Base-by-base conservation (phyloP, 2,113 vertebrate genomes). In the Amblyopsis rosae region DNA sequence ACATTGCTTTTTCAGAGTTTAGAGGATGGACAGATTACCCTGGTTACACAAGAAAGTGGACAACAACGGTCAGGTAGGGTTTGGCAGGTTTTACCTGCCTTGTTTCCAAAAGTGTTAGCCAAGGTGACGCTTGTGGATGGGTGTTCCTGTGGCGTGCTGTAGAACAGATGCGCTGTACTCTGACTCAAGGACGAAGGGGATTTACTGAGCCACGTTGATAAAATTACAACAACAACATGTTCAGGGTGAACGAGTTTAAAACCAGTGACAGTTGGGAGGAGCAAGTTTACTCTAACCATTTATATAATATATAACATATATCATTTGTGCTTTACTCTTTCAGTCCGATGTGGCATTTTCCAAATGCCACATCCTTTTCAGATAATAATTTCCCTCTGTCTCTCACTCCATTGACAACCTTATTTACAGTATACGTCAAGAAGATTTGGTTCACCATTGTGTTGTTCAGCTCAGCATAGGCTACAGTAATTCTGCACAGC, bases 281-380 rank as follows among this genome's bases (percentile, higher is more conserved):
- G 15, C 0, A 17, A 13, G 67, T 65, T 67, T 17, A 12, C 26
- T 2, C 26, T 26, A 26, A 26, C 26, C 26, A 26, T 26, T 26
- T 26, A 26, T 26, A 26, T 26, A 26, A 26, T 26, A 26, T 26
- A 26, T 26, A 26, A 26, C 26, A 26, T 10, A 33, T 78, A 12
- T 59, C 5, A 67, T 76, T 70, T 47, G 9, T 16, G 15, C 54
- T 73, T 67, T 70, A 59, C 73, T 49, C 51, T 15, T 45, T 33
- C 65, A 73, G 46, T 54, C 55, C 62, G 54, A 58, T 56, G 50
- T 60, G 62, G 67, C 76, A 67, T 79, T 79, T 70, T 63, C 41
- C 0, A 49, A 45, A 70, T 10, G 12, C 3, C 26, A 15, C 47
- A 17, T 5, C 9, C n/a, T 3, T 6, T 9, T 17, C n/a, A n/a